Base-by-base conservation (phyloP, 2,797 vertebrate genomes). In the Menidia menidia region DNA sequence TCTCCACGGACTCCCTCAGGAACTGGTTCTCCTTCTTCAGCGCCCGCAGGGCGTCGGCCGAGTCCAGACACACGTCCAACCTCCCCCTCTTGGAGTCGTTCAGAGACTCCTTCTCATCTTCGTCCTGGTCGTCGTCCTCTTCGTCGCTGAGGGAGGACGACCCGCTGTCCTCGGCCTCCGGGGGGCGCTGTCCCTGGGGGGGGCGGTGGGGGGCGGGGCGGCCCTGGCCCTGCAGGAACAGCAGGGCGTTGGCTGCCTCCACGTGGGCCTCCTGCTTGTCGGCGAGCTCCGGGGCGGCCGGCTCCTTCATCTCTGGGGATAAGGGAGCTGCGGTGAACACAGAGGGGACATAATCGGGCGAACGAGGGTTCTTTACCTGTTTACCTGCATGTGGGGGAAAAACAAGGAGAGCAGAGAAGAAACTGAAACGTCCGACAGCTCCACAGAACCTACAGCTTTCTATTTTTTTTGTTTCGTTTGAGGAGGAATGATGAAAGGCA, bases 221-320 rank as follows among this genome's bases (percentile, higher is more conserved):
- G 69, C 92, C 91, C 87, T 95, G 94, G 30, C 93, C 91, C 88
- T 94, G 93, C 32, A 95, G 89, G 76, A 92, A 94, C 64, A 94
- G 69, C 81, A 95, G 64, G 62, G 94, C 93, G 12, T 93, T 95
- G 66, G 94, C 93, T 0, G 94, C 94, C 83, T 95, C 94, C 63
- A 95, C 94, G 1, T 91, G 92, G 0, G 93, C 93, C 33, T 95
- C 92, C 78, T 92, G 94, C 83, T 95, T 95, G 82, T 94, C 94
- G 55, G 64, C 62, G 31, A 83, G 44, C 64, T 94, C 93, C 59
- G 84, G 81, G 53, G 83, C 65, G 44, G 78, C 82, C 0, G 86
- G 80, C 70, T 93, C 92, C 75, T 94, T 92, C 86, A 90, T 91
- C 66, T 88, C 88, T 30, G 89, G 83, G 14, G 87, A 89, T 4